phyloP scores from a whole-genome alignment of 1,140 invertebrate genomes.

The Muscidifurax raptorellus region DNA sequence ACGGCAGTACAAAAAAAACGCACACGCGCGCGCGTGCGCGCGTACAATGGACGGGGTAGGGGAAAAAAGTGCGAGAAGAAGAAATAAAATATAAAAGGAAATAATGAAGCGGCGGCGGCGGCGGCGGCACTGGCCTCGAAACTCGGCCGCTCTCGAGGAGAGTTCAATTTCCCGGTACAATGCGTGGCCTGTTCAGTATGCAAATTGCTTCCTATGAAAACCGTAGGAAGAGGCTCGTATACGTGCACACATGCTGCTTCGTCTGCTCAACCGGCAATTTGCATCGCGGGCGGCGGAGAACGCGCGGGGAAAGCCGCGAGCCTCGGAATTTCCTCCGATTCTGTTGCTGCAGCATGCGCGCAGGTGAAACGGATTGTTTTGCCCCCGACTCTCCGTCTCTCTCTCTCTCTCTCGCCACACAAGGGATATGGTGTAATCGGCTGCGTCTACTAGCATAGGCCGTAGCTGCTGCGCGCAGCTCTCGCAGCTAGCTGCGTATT shows the following conservation, averaged over 20 bases:
- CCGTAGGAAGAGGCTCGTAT: slow-evolving; percentile 39
- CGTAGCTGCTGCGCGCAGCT: not conserved
- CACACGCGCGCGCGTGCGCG: not conserved
- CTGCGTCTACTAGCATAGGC: slow-evolving; percentile 4
- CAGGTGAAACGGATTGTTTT: slow-evolving; percentile 31
- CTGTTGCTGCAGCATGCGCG: not conserved
- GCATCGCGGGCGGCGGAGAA: not conserved
- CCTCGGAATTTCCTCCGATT: slow-evolving; percentile 13
- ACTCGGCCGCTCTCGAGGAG: slow-evolving; percentile 37
- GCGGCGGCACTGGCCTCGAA: not conserved
- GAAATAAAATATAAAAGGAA: slow-evolving; percentile 40
- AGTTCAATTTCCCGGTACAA: slow-evolving; percentile 62
- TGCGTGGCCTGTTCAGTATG: slow-evolving; percentile 57
- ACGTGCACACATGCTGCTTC: slow-evolving; percentile 5
- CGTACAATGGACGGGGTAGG: not conserved
- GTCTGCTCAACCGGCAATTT: slow-evolving; percentile 20
- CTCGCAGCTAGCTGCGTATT: slow-evolving; percentile 12
- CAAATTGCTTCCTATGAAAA: slow-evolving; percentile 63
- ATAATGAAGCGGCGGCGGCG: slow-evolving; percentile 6
- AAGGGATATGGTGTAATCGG: slow-evolving; percentile 20
- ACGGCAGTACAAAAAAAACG: not conserved
- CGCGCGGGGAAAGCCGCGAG: not conserved
- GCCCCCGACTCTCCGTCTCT: not conserved
- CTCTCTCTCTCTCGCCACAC: not conserved
- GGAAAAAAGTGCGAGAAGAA: slow-evolving; percentile 2